phyloP scores from a whole-genome alignment of 2,113 vertebrate genomes.

The Anseranas semipalmata region DNA sequence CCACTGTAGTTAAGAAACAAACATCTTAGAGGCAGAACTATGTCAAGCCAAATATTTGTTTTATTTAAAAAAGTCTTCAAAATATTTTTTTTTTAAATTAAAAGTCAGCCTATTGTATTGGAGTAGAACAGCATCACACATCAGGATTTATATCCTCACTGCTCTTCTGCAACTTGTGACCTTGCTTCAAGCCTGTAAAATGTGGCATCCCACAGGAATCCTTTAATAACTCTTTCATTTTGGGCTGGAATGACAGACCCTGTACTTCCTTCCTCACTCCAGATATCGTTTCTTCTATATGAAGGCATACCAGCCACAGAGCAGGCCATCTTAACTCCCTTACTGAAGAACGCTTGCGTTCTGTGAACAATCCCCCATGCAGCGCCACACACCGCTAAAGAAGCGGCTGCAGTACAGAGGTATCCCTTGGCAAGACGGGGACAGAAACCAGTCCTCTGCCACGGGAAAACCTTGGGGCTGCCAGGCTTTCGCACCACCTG shows the following conservation, averaged over 20 bases:
- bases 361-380: background rate
- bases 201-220: background rate
- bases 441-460: background rate
- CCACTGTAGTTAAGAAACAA: background rate
- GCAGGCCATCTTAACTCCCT: background rate
- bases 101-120: background rate
- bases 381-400: background rate
- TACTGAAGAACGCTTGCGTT: background rate
- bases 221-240: background rate
- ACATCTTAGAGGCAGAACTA: background rate
- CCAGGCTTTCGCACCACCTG: too few relatives aligned
- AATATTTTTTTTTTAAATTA: background rate
- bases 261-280: background rate
- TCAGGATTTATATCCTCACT: background rate
- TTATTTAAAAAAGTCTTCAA: background rate
- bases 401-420: background rate
- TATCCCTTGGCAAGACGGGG: background rate
- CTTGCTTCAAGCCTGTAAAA: background rate
- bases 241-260: background rate
- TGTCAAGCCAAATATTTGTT: background rate
- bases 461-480: background rate
- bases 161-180: background rate
- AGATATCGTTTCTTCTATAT: background rate
- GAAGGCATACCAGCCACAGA: background rate
- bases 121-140: background rate